Evolutionary conservation across 2,888 invertebrate genomes (phyloP).

Genomic region (Drosophila peninsularis): DNA sequence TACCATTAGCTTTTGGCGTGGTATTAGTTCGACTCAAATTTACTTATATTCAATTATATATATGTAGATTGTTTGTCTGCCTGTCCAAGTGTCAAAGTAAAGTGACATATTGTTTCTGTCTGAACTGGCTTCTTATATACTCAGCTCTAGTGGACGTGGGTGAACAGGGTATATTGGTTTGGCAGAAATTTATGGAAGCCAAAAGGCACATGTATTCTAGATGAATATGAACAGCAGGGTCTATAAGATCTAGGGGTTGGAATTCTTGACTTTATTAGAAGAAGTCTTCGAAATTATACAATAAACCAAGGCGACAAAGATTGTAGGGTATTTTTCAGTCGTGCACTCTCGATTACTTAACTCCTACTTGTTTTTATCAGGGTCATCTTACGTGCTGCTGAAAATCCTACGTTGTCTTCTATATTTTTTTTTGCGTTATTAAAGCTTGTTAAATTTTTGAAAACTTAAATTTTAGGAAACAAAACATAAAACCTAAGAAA

Average conservation of each 20-base stretch:
- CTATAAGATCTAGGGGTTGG: not conserved
- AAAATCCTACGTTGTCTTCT: not conserved
- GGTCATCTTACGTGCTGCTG: constrained; percentile 55
- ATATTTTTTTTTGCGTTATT: constrained; percentile 42
- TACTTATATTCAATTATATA: constrained; percentile 18
- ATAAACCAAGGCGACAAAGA: too few species aligned
- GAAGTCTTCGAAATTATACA: too few species aligned
- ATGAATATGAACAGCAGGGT: not conserved
- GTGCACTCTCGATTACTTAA: too few species aligned
- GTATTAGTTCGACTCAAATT: too few species aligned
- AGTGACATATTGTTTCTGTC: constrained; percentile 60
- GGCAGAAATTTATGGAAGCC: not conserved
- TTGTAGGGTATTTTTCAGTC: not conserved
- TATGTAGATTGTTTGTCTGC: constrained; percentile 16
- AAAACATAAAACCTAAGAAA: constrained; percentile 12
- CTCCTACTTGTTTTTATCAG: constrained; percentile 44
- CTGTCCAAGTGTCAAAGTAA: constrained; percentile 53
- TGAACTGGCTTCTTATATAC: constrained; percentile 39
- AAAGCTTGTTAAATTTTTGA: constrained; percentile 55
- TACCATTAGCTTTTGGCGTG: too few species aligned
- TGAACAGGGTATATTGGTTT: not conserved
- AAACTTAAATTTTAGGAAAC: constrained; percentile 20
- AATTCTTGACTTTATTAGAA: not conserved
- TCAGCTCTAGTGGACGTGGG: not conserved
- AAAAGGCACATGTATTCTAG: not conserved